These are phyloP conservation scores for Molorchus minor DNA, from an alignment of 2,888 invertebrate genomes.

Conservation along the genomic window DNA sequence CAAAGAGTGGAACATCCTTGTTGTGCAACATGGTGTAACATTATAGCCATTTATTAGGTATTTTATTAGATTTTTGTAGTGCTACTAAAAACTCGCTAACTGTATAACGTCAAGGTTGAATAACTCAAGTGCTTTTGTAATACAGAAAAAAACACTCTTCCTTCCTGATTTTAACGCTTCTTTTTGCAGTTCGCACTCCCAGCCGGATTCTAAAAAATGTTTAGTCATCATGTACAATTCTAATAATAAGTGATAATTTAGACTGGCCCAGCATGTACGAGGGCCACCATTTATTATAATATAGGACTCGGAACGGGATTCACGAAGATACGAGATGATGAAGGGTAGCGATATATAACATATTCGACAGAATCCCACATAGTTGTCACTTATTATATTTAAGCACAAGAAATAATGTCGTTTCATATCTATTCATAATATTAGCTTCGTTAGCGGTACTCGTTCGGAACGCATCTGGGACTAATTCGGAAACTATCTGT, in stretches of 20 bases:
- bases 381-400: no score
- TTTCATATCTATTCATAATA: no score
- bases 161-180: conserved; percentile 14
- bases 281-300: no score
- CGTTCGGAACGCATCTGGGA: no score
- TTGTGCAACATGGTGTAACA: conserved; percentile 43
- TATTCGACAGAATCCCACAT: no score
- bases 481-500: no score
- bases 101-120: conserved; percentile 35
- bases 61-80: conserved; percentile 31
- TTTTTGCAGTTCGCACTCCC: conserved; percentile 5
- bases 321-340: no score
- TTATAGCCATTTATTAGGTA: conserved; percentile 28
- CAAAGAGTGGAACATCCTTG: conserved; percentile 21
- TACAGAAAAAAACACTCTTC: conserved; percentile 18
- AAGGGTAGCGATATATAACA: no score
- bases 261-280: background rate
- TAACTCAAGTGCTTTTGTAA: conserved; percentile 24
- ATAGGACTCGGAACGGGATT: no score
- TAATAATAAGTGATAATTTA: no score
- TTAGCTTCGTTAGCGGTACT: no score
- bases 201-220: conserved; percentile 6
- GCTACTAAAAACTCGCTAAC: conserved; percentile 36
- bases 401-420: no score
- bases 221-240: background rate